phyloP scores from a whole-genome alignment of 2,888 invertebrate species.

The Caenorhabditis sulstoni region DNA sequence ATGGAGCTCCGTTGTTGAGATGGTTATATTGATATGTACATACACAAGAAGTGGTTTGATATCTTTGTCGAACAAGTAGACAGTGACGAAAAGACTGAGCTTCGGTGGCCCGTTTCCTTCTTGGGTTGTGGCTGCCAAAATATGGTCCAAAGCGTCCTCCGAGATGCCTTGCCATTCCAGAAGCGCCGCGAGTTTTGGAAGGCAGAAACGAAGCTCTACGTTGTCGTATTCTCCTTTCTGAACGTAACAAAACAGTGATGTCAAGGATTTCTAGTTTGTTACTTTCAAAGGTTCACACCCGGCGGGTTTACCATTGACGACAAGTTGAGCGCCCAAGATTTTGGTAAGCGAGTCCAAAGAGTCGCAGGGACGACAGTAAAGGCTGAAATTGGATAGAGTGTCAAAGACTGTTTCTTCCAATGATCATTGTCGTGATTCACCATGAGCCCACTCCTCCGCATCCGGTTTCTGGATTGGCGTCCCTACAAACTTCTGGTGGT shows the following conservation, averaged over 20 bases:
- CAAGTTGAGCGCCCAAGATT: conserved; percentile 67
- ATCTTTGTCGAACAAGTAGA: conserved; percentile 78
- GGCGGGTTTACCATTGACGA: conserved; percentile 68
- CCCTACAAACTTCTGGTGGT: conserved; percentile 69
- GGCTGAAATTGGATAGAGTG: no score
- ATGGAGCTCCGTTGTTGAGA: no score
- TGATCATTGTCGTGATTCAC: conserved; percentile 39
- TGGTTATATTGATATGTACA: no score
- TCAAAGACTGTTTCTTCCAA: background rate
- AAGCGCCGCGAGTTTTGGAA: conserved; percentile 74
- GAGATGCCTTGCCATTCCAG: conserved; percentile 70
- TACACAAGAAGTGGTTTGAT: conserved; percentile 64
- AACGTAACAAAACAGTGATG: no score
- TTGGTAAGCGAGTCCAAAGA: conserved; percentile 62
- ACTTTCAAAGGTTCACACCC: conserved; percentile 70
- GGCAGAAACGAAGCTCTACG: conserved; percentile 76
- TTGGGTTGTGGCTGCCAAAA: conserved; percentile 66
- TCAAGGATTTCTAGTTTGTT: conserved; percentile 20
- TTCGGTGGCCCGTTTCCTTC: conserved; percentile 66
- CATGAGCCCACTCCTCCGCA: conserved; percentile 72
- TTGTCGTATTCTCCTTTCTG: conserved; percentile 78
- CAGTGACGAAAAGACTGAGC: conserved; percentile 68
- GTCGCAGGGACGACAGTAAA: conserved; percentile 69
- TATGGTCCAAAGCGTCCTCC: conserved; percentile 65
- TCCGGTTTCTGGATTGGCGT: conserved; percentile 62